Evolutionary conservation across 2,113 vertebrate species (phyloP).

Genomic region (Oophaga pumilio): DNA sequence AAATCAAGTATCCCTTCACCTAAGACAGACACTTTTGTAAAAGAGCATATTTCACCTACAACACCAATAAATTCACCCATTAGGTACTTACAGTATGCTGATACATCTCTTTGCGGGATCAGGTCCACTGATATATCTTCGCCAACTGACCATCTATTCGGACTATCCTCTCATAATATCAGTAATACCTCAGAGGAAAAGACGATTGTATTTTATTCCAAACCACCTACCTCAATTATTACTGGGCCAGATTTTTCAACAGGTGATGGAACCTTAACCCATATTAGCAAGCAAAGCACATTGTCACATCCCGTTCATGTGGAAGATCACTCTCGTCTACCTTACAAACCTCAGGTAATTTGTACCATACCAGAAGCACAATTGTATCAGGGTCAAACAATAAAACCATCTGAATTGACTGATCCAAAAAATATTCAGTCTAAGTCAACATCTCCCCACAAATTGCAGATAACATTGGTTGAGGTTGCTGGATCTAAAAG

Average conservation of each 20-base stretch:
- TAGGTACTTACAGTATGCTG: conserved; percentile 53
- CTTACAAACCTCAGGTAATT: conserved; percentile 60
- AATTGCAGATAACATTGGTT: conserved; percentile 60
- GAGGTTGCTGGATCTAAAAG: conserved; percentile 58
- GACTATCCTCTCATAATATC: conserved; percentile 62
- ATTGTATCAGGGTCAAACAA: conserved; percentile 63
- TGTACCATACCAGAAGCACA: conserved; percentile 69
- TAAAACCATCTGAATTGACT: conserved; percentile 61
- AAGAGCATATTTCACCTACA: conserved; percentile 55
- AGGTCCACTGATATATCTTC: conserved; percentile 60
- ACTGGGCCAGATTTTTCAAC: conserved; percentile 58
- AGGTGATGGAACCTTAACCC: conserved; percentile 45
- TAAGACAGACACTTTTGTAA: conserved; percentile 60
- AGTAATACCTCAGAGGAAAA: conserved; percentile 70
- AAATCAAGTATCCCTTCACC: conserved; percentile 63
- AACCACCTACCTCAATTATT: conserved; percentile 78
- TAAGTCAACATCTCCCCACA: conserved; percentile 62
- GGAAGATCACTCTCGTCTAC: conserved; percentile 49
- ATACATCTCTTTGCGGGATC: conserved; percentile 54
- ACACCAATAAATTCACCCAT: conserved; percentile 61
- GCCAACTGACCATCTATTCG: conserved; percentile 59
- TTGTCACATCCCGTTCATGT: conserved; percentile 47
- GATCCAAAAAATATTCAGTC: conserved; percentile 55
- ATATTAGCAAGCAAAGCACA: conserved; percentile 61
- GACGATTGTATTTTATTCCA: conserved; percentile 66